These are phyloP conservation scores for Sparidentex hasta DNA, from an alignment of 2,797 vertebrate genomes.

Conservation along the genomic window DNA sequence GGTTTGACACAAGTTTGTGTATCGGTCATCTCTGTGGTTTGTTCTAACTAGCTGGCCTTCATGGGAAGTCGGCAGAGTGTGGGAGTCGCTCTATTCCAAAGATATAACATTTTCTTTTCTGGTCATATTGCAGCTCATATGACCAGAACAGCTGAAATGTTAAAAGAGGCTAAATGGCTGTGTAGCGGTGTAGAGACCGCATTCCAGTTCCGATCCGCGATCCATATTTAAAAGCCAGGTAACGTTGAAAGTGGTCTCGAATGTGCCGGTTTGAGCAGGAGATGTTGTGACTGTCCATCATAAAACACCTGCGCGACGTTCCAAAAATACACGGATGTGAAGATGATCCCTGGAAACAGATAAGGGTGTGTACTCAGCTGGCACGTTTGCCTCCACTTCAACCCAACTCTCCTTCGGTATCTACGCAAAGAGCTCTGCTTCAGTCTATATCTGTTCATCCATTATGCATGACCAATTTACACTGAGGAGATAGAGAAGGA, in stretches of 20 bases:
- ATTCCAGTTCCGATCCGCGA: not conserved
- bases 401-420: conserved; percentile 25
- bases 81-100: no score
- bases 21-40: no score
- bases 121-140: not conserved
- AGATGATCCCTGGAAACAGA: not conserved
- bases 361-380: conserved; percentile 20
- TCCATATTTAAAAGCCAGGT: not conserved
- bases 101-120: not conserved
- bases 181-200: rapidly evolving
- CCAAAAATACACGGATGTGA: conserved; percentile 4
- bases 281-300: conserved; percentile 3
- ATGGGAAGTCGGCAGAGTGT: no score
- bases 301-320: conserved; percentile 10
- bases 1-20: no score
- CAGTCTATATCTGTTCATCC: conserved; percentile 60
- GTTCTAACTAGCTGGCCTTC: no score
- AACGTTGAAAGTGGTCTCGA: conserved; percentile 5
- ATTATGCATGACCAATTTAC: conserved; percentile 79
- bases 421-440: conserved; percentile 32
- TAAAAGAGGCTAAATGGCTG: not conserved
- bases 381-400: not conserved
- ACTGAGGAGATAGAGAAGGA: conserved; percentile 31
- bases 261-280: conserved; percentile 11
- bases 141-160: not conserved